Conservation (phyloP, 2,113 vertebrate genomes). For the Urocynchramus pylzowi region DNA sequence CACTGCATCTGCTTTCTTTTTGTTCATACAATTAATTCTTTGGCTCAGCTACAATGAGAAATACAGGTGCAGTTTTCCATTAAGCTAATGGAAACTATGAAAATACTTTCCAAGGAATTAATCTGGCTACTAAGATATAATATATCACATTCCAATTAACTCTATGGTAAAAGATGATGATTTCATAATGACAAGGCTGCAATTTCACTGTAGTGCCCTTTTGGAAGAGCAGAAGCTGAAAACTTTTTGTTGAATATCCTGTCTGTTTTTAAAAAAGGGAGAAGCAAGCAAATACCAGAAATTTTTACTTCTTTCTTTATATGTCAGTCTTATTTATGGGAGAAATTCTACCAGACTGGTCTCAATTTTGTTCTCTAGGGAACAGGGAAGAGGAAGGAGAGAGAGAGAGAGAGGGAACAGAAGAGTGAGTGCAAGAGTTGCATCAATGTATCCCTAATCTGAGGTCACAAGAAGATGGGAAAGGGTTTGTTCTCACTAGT, state of each 20-base stretch:
- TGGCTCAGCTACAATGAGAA: constrained; percentile 23
- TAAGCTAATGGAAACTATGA: constrained; percentile 58
- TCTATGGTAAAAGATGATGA: constrained; percentile 31
- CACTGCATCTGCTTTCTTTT: background rate
- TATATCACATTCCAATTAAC: constrained; percentile 57
- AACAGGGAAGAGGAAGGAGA: background rate
- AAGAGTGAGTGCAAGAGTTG: background rate
- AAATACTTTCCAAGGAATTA: constrained; percentile 60
- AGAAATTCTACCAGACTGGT: background rate
- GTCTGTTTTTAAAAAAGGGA: background rate
- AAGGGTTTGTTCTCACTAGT: background rate
- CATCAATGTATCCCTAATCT: background rate
- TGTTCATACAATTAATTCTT: constrained; percentile 13
- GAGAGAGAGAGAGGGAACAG: background rate
- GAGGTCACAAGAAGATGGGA: background rate
- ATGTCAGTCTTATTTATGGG: background rate
- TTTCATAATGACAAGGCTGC: constrained; percentile 40
- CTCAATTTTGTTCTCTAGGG: background rate
- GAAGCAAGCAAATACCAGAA: background rate
- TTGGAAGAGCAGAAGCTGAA: background rate
- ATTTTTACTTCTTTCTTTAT: background rate
- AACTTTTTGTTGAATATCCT: constrained; percentile 13
- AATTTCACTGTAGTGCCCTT: background rate
- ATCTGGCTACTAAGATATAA: constrained; percentile 36
- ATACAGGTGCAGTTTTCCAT: constrained; percentile 48